Conservation (phyloP, 2,113 vertebrate genomes). For the Hassar affinis region DNA sequence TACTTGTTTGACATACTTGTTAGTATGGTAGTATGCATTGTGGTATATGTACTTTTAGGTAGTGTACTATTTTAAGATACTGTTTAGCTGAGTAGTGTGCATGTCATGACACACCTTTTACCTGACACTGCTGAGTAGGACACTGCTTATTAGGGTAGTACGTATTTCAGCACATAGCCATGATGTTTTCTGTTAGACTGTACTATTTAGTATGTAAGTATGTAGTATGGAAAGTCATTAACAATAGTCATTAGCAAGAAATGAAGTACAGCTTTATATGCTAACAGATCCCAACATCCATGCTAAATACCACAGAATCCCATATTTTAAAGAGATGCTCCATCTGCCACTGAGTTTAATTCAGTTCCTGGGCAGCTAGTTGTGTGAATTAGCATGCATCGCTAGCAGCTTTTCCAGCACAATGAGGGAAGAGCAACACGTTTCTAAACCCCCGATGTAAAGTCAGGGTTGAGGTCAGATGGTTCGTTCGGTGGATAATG, state of each 20-base stretch:
- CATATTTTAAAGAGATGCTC: not conserved
- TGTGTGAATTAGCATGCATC: not conserved
- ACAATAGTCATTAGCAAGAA: not conserved
- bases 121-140: too few relatives aligned
- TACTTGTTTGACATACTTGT: not conserved
- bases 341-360: not conserved
- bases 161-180: not conserved
- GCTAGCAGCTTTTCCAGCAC: not conserved
- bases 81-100: not conserved
- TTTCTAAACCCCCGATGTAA: conserved; percentile 5
- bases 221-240: not conserved
- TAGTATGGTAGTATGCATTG: not conserved
- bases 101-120: too few relatives aligned
- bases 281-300: not conserved
- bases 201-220: not conserved
- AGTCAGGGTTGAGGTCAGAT: conserved; percentile 1
- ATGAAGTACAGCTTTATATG: not conserved
- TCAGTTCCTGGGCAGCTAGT: not conserved
- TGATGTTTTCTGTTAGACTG: not conserved
- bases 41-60: not conserved
- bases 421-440: not conserved
- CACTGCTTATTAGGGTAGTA: not conserved
- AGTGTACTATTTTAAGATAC: not conserved
- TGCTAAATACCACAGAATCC: not conserved
- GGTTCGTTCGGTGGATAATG: conserved; percentile 8